These are phyloP conservation scores for Macrotrachela quadricornifera DNA, from an alignment of 1,140 invertebrate genomes.

Conservation along the genomic window DNA sequence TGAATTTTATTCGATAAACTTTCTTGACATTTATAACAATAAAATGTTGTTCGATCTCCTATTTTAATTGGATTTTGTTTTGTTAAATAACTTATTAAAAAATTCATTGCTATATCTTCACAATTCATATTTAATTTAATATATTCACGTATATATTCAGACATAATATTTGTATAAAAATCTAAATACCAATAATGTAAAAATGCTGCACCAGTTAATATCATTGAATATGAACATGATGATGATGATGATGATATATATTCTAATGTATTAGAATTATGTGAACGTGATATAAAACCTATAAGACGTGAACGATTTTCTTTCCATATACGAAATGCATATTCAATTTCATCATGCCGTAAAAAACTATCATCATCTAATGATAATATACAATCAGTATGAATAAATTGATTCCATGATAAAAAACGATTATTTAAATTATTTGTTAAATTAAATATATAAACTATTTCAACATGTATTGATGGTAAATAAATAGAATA, in stretches of 20 bases:
- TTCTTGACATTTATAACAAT: slow-evolving; percentile 84
- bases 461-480: too few species aligned
- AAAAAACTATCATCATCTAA: slow-evolving; percentile 94
- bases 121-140: slow-evolving; percentile 98
- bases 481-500: too few species aligned
- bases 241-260: slow-evolving; percentile 35
- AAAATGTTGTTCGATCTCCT: slow-evolving; percentile 43
- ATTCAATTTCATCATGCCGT: slow-evolving; percentile 89
- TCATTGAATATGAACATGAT: slow-evolving; percentile 95
- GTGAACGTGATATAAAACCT: slow-evolving; percentile 87
- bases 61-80: slow-evolving; percentile 90
- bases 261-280: slow-evolving; percentile 63
- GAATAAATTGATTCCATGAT: slow-evolving; percentile 56
- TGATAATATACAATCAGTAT: slow-evolving; percentile 88
- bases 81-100: slow-evolving; percentile 84
- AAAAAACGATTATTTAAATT: slow-evolving; percentile 92
- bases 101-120: slow-evolving; percentile 99
- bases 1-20: slow-evolving; percentile 82
- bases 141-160: slow-evolving; percentile 75
- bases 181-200: slow-evolving; percentile 89
- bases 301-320: slow-evolving; percentile 86
- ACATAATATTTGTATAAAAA: slow-evolving; percentile 73
- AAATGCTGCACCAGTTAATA: slow-evolving; percentile 87
- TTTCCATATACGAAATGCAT: slow-evolving; percentile 93
- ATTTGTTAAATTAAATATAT: slow-evolving; percentile 34